Percentiles rank a stretch among this genome's conserved stretches.
Evolutionary conservation across 2,113 vertebrate species (phyloP).

Genomic region (Plecturocebus donacophilus): DNA sequence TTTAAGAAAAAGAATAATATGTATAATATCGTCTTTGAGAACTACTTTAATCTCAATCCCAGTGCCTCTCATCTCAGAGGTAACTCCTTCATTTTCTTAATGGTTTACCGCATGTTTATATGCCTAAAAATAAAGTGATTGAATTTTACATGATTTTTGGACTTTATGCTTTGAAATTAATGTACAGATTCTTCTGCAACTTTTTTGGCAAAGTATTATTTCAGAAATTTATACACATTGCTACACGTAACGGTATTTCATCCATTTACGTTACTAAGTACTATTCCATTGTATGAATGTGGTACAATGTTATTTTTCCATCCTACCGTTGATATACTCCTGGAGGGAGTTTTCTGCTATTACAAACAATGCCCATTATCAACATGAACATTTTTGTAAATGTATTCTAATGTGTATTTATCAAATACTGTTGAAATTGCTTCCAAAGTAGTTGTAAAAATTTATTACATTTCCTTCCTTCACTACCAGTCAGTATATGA

Average conservation of each 20-base stretch:
- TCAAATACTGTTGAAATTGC: not conserved
- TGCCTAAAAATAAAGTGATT: not conserved
- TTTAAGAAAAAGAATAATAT: not conserved
- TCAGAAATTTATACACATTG: not conserved
- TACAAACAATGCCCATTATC: not conserved
- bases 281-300: not conserved
- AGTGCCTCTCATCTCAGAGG: not conserved
- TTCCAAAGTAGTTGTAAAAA: not conserved
- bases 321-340: not conserved
- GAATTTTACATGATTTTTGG: not conserved
- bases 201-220: not conserved
- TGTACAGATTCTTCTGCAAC: not conserved
- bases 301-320: not conserved
- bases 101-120: not conserved
- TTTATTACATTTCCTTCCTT: not conserved
- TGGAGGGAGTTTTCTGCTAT: not conserved
- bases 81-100: not conserved
- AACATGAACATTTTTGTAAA: not conserved
- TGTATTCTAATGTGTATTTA: not conserved
- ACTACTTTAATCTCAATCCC: not conserved
- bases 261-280: not conserved
- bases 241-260: not conserved
- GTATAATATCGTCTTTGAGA: not conserved
- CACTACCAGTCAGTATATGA: not conserved
- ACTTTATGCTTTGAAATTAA: not conserved